Conservation (phyloP, 2,888 invertebrate genomes). For the Hartigia nigra region DNA sequence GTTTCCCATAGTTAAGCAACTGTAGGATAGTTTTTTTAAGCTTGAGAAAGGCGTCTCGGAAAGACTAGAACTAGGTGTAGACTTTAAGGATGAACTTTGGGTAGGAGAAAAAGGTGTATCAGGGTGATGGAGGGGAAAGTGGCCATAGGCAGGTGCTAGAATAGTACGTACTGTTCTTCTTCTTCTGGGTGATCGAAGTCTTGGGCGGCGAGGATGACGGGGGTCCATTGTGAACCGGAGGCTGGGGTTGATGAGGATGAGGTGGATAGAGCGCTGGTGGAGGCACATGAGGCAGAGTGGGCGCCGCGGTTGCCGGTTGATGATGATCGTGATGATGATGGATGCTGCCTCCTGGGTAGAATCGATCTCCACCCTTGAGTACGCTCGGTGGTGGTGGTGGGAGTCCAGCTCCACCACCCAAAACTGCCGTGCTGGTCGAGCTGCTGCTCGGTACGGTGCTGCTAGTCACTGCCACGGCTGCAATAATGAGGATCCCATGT, state of each 20-base stretch:
- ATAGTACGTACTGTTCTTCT: conserved; percentile 63
- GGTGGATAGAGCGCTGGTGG: conserved; percentile 69
- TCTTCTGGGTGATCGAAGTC: conserved; percentile 78
- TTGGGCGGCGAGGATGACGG: conserved; percentile 68
- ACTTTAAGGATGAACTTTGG: not conserved
- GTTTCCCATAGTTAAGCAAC: not conserved
- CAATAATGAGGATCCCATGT: conserved; percentile 9
- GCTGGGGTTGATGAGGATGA: conserved; percentile 68
- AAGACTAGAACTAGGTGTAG: too few relatives aligned
- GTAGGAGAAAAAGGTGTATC: not conserved
- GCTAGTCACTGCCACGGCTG: conserved; percentile 69
- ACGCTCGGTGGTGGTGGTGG: conserved; percentile 63
- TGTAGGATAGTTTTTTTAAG: not conserved
- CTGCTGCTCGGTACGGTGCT: conserved; percentile 65
- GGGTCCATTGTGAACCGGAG: conserved; percentile 60
- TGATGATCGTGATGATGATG: conserved; percentile 59
- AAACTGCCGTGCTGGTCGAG: conserved; percentile 59
- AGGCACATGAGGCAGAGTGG: conserved; percentile 68
- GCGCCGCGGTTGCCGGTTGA: conserved; percentile 67
- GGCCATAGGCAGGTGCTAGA: not conserved
- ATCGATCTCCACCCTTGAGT: conserved; percentile 63
- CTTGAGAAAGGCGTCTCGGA: too few relatives aligned
- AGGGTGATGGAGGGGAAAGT: not conserved
- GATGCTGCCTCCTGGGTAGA: conserved; percentile 62
- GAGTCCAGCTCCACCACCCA: conserved; percentile 53